These are phyloP conservation scores for Axinella damicornis DNA, from an alignment of 37 sponge, comb jelly and placozoan species.

Conservation along the genomic window DNA sequence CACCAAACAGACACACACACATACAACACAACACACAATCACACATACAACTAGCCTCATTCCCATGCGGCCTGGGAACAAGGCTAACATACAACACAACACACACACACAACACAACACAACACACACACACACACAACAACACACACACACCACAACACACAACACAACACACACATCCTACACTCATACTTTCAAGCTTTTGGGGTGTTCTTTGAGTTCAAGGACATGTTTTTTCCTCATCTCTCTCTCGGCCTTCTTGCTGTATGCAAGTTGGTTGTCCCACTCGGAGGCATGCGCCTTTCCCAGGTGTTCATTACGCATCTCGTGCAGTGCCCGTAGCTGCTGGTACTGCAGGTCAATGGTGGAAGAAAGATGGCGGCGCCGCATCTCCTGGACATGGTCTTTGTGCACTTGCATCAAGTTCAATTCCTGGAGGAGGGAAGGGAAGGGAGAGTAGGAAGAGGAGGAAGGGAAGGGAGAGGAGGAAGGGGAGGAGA, in stretches of 20 bases:
- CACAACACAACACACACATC: background rate
- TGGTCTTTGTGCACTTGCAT: slow-evolving; percentile 94
- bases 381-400: slow-evolving; percentile 79
- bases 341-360: slow-evolving; percentile 92
- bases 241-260: slow-evolving; percentile 92
- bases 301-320: slow-evolving; percentile 83
- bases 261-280: slow-evolving; percentile 96
- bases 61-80: no score
- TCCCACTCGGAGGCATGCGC: slow-evolving; percentile 95
- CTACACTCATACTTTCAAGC: slow-evolving; percentile 75
- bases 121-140: no score
- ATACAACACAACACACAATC: no score
- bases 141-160: no score
- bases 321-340: slow-evolving; percentile 85
- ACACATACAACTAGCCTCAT: no score
- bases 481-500: background rate
- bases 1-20: no score
- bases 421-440: slow-evolving; percentile 82
- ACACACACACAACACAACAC: no score
- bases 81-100: no score
- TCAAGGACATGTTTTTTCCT: slow-evolving; percentile 95
- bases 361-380: slow-evolving; percentile 79
- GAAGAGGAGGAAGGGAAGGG: background rate
- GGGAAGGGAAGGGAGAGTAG: background rate
- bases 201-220: slow-evolving; percentile 96